A percentile compares a stretch with the other conserved stretches of the same genome.
These are phyloP conservation scores for Chlorodrepanis virens DNA, from an alignment of 2,113 vertebrate species.

Conservation along the genomic window DNA sequence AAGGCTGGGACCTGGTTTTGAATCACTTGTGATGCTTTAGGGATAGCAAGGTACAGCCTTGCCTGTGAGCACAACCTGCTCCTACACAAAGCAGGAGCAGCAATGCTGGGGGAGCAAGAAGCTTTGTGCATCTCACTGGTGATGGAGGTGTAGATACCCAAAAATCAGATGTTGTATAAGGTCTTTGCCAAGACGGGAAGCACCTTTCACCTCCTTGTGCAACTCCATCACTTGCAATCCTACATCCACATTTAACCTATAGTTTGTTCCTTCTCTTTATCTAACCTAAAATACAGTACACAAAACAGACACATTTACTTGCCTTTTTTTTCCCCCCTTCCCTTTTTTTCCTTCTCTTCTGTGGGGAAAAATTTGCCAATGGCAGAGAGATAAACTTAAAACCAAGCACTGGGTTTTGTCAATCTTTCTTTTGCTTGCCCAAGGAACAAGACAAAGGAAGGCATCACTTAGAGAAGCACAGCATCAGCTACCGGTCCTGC, in stretches of 20 bases:
- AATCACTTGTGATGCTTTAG: background rate
- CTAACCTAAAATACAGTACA: background rate
- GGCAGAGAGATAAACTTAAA: background rate
- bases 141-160: background rate
- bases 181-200: background rate
- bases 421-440: background rate
- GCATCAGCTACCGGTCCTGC: background rate
- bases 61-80: background rate
- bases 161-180: background rate
- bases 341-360: background rate
- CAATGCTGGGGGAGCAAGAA: background rate
- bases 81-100: background rate
- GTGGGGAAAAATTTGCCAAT: background rate
- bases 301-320: background rate
- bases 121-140: background rate
- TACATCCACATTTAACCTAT: background rate
- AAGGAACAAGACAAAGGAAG: background rate
- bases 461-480: background rate
- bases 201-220: background rate
- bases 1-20: background rate
- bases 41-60: background rate
- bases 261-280: background rate
- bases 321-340: accelerated
- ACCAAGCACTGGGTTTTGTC: background rate
- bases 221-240: background rate